Evolutionary conservation across 2,797 vertebrate genomes (phyloP).

Genomic region (Melanotaenia boesemani): DNA sequence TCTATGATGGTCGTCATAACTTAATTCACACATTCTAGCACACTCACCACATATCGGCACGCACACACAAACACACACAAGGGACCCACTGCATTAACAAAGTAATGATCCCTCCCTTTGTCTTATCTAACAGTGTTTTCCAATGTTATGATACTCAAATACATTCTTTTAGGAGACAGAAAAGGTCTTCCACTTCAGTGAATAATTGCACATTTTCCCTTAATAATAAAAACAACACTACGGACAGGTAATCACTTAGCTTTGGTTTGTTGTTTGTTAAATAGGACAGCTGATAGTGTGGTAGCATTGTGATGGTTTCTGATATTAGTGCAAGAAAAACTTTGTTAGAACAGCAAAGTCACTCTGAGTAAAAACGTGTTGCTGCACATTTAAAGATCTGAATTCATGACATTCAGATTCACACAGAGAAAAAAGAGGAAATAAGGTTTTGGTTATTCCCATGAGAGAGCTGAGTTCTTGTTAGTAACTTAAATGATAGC

Average conservation of each 20-base stretch:
- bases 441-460: constrained; percentile 74
- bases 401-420: constrained; percentile 49
- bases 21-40: constrained; percentile 55
- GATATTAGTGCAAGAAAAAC: constrained; percentile 86
- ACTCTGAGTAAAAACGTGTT: constrained; percentile 82
- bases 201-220: constrained; percentile 96
- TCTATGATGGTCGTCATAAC: constrained; percentile 80
- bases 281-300: constrained; percentile 86
- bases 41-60: constrained; percentile 45
- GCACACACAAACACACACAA: constrained; percentile 32
- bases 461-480: constrained; percentile 69
- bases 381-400: constrained; percentile 74
- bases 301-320: constrained; percentile 73
- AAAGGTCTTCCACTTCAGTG: constrained; percentile 80
- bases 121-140: constrained; percentile 79
- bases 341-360: constrained; percentile 60
- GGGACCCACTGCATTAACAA: constrained; percentile 60
- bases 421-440: constrained; percentile 31
- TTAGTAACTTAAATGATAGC: constrained; percentile 66
- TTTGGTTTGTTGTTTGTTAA: constrained; percentile 88
- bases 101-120: constrained; percentile 86
- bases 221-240: constrained; percentile 81
- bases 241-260: constrained; percentile 74
- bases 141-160: constrained; percentile 69
- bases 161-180: constrained; percentile 78